phyloP scores from a whole-genome alignment of 2,113 vertebrate genomes.

The Boulengeromyrus knoepffleri region DNA sequence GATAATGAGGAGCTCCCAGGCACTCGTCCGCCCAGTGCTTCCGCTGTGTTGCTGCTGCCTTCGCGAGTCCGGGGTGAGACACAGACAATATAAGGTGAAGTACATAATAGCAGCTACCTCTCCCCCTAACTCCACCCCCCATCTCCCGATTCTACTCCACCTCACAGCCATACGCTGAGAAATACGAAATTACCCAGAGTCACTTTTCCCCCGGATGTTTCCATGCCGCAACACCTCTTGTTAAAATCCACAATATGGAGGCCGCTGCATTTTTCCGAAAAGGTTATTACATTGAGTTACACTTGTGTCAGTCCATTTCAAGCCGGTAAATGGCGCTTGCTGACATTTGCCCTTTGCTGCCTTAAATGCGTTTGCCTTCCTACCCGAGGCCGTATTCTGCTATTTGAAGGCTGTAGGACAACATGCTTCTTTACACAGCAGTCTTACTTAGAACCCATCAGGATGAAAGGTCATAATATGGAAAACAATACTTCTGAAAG shows the following conservation, averaged over 20 bases:
- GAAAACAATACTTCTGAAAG: background rate
- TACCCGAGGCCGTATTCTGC: background rate
- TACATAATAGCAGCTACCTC: background rate
- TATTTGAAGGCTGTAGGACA: background rate
- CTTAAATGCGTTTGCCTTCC: background rate
- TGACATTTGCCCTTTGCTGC: background rate
- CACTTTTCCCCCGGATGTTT: background rate
- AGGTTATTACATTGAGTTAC: background rate
- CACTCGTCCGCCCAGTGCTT: background rate
- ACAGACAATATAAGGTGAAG: background rate
- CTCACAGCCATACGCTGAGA: background rate
- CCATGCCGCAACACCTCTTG: background rate
- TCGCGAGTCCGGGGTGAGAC: background rate
- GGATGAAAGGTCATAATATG: background rate
- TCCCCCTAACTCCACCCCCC: background rate
- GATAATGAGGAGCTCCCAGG: background rate
- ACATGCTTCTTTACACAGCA: background rate
- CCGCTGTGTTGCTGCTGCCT: background rate
- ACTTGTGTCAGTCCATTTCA: background rate
- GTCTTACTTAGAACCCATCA: background rate
- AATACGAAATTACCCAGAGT: background rate
- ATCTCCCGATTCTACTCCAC: background rate
- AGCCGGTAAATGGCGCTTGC: background rate
- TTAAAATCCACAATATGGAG: background rate
- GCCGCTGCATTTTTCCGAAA: background rate